A percentile compares a stretch with the other conserved stretches of the same genome.
phyloP scores from a whole-genome alignment of 1,140 invertebrate species.

The Diploscapter pachys region DNA sequence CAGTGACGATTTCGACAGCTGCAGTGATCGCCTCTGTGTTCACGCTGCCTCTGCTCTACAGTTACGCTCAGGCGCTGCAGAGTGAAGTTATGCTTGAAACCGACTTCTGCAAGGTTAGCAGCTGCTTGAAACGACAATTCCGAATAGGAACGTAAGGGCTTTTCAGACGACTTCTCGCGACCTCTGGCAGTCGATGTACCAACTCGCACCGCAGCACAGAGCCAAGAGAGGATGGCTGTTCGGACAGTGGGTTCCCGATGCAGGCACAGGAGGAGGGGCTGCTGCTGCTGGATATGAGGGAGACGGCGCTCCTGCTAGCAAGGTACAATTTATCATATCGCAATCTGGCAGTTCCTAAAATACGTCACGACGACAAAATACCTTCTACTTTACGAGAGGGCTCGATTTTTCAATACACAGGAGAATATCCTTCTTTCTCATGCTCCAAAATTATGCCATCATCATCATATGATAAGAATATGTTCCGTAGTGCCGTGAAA shows the following conservation, averaged over 20 bases:
- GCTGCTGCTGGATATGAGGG: slow-evolving; percentile 2
- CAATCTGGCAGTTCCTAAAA: too few relatives aligned
- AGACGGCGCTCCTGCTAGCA: slow-evolving; percentile 9
- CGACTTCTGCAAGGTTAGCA: slow-evolving; percentile 39
- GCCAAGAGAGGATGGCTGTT: slow-evolving; percentile 40
- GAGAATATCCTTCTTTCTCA: too few relatives aligned
- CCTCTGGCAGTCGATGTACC: slow-evolving; percentile 16
- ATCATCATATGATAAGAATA: too few relatives aligned
- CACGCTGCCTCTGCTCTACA: slow-evolving; percentile 41
- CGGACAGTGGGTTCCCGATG: slow-evolving; percentile 34
- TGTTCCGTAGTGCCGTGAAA: too few relatives aligned
- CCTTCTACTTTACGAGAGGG: too few relatives aligned
- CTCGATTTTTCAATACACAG: too few relatives aligned
- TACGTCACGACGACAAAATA: too few relatives aligned
- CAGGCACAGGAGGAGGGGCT: slow-evolving; percentile 34
- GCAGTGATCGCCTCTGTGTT: slow-evolving; percentile 40
- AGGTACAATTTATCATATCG: background rate
- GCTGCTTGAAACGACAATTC: too few relatives aligned
- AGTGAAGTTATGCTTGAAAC: slow-evolving; percentile 40
- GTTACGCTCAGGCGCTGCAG: slow-evolving; percentile 37
- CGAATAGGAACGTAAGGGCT: too few relatives aligned
- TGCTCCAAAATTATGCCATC: too few relatives aligned
- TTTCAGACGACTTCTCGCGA: slow-evolving; percentile 29
- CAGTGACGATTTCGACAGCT: slow-evolving; percentile 36
- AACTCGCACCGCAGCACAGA: slow-evolving; percentile 6